phyloP scores from a whole-genome alignment of 2,888 invertebrate species.

The Zhengitettix transpicula region DNA sequence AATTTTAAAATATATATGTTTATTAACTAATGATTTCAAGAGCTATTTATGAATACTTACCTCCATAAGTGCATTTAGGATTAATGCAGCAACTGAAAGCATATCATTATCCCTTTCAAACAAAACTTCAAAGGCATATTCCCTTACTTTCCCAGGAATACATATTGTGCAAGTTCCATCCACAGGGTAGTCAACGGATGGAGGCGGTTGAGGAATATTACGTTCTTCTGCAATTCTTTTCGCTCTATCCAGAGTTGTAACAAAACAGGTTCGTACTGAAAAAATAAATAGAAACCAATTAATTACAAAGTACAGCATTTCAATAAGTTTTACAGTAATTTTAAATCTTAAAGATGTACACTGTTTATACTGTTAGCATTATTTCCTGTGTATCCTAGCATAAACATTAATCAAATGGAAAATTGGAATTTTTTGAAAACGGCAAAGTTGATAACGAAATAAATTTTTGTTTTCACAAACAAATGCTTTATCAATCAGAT shows the following conservation, averaged over 20 bases:
- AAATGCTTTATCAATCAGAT: no score
- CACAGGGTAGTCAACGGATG: conserved; percentile 47
- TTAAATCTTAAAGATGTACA: no score
- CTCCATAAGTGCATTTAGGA: conserved; percentile 63
- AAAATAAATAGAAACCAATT: not conserved
- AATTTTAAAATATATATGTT: no score
- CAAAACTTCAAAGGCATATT: conserved; percentile 66
- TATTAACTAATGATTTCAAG: no score
- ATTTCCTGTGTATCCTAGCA: no score
- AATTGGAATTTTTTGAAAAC: no score
- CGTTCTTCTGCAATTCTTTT: conserved; percentile 30
- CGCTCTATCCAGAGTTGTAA: conserved; percentile 56
- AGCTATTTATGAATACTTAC: conserved; percentile 21
- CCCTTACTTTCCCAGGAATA: conserved; percentile 54
- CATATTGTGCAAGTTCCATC: conserved; percentile 40
- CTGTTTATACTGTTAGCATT: no score
- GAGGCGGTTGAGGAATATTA: conserved; percentile 32
- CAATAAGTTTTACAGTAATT: no score
- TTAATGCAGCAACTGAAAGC: conserved; percentile 64
- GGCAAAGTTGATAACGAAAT: no score
- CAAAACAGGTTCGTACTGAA: conserved; percentile 72
- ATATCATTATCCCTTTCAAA: conserved; percentile 74
- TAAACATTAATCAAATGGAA: no score
- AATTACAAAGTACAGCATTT: no score
- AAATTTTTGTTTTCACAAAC: no score